Evolutionary conservation across 2,113 vertebrate genomes (phyloP).

Genomic region (Tympanuchus pallidicinctus): DNA sequence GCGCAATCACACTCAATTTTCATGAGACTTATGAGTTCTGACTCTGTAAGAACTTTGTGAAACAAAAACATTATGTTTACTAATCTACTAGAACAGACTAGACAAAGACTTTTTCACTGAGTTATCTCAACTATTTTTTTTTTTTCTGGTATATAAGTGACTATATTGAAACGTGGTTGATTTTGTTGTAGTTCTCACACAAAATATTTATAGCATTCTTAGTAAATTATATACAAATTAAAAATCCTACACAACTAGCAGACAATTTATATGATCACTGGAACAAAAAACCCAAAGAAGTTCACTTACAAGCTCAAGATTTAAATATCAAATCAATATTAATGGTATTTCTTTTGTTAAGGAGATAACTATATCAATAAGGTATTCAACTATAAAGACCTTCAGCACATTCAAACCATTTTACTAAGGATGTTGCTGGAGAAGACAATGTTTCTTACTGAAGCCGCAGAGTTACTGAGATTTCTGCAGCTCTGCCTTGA

Average conservation of each 20-base stretch:
- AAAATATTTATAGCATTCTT: neutral
- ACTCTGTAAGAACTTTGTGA: neutral
- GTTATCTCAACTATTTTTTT: neutral
- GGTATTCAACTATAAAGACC: neutral
- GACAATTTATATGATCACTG: neutral
- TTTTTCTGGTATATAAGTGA: neutral
- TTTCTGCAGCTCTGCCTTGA: neutral
- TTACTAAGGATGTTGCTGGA: neutral
- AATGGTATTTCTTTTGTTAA: neutral
- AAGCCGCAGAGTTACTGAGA: neutral
- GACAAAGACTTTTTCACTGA: neutral
- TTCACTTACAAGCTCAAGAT: neutral
- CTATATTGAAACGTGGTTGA: neutral
- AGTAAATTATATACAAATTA: neutral
- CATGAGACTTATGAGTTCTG: neutral
- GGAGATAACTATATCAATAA: neutral
- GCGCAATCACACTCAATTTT: neutral
- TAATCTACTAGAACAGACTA: neutral
- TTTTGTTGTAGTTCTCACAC: neutral
- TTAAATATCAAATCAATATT: neutral
- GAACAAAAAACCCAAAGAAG: neutral
- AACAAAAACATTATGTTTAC: neutral
- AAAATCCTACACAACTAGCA: neutral
- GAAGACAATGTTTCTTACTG: rapidly evolving
- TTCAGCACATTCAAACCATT: neutral